Percentiles rank a stretch among this genome's conserved stretches.
Evolutionary conservation across 2,888 invertebrate species (phyloP).

Genomic region (Tipula vernalis): DNA sequence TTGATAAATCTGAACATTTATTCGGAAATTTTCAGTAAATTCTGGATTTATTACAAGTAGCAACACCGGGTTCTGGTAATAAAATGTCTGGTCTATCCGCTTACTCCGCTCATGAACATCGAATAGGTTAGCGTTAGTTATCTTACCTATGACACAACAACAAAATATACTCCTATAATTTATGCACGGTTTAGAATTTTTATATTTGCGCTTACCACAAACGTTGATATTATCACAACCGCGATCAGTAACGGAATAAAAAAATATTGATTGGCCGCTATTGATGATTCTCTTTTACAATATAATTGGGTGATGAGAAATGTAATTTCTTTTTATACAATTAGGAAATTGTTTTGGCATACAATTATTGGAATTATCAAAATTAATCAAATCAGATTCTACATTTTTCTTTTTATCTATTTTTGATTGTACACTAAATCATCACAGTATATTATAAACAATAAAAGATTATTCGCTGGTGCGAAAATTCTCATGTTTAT

Average conservation of each 20-base stretch:
- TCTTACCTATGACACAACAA: not conserved
- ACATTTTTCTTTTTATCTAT: not conserved
- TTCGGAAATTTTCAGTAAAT: not conserved
- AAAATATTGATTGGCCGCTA: not conserved
- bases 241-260: not conserved
- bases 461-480: not conserved
- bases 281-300: not conserved
- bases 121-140: not conserved
- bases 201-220: not conserved
- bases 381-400: not conserved
- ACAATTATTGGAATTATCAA: not conserved
- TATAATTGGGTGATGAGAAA: not conserved
- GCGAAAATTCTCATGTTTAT: not conserved
- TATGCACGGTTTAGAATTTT: not conserved
- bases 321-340: not conserved
- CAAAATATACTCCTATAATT: not conserved
- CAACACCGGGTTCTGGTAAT: not conserved
- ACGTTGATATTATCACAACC: not conserved
- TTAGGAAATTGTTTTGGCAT: not conserved
- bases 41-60: not conserved
- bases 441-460: not conserved
- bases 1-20: not conserved
- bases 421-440: not conserved
- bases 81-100: not conserved
- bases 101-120: not conserved